These are phyloP conservation scores for Drosophila histrio DNA, from an alignment of 2,888 invertebrate genomes.

Conservation along the genomic window DNA sequence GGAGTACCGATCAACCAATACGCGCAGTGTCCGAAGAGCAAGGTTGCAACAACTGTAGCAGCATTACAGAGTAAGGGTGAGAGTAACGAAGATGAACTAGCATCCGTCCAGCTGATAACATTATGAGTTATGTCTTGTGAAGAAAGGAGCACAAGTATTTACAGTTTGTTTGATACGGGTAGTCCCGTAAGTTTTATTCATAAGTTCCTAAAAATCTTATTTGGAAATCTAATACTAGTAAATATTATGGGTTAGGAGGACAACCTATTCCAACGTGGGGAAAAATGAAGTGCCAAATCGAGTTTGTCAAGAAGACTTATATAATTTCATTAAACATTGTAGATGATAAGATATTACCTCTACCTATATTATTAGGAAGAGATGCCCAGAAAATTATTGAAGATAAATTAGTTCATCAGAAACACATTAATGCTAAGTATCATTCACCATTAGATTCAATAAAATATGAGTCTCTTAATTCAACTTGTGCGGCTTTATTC, in stretches of 20 bases:
- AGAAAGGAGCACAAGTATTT: not conserved
- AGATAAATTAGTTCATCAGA: too few relatives aligned
- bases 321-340: not conserved
- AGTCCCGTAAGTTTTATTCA: not conserved
- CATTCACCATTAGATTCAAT: too few relatives aligned
- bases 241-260: too few relatives aligned
- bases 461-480: too few relatives aligned
- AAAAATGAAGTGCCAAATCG: not conserved
- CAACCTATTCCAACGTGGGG: not conserved
- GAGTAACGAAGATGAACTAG: not conserved
- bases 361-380: too few relatives aligned
- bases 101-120: not conserved
- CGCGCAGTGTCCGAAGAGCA: not conserved
- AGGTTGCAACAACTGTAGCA: not conserved
- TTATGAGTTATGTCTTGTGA: not conserved
- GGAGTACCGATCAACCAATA: not conserved
- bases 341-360: too few relatives aligned
- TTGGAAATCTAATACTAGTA: too few relatives aligned
- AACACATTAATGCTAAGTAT: too few relatives aligned
- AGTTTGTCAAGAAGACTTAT: too few relatives aligned
- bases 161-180: conserved; percentile 1
- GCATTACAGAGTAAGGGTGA: not conserved
- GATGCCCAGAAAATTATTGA: too few relatives aligned
- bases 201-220: too few relatives aligned
- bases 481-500: not conserved